Percentiles rank a stretch among this genome's conserved stretches.
Evolutionary conservation across 1,140 invertebrate species (phyloP).

Genomic region (Maconellicoccus hirsutus): DNA sequence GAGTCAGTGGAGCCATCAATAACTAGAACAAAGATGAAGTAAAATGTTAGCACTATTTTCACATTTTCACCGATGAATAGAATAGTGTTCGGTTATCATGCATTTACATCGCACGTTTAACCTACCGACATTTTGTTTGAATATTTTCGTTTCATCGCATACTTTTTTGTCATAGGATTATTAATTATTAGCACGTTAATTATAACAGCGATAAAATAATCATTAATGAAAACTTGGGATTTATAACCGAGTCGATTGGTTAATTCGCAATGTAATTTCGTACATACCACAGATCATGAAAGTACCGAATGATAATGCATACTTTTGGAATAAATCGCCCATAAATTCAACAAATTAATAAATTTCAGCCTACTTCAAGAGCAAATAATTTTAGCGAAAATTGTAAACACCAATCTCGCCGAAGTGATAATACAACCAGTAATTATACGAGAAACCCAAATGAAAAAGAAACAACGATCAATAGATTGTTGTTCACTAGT

Average conservation of each 20-base stretch:
- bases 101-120: background rate
- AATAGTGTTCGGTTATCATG: background rate
- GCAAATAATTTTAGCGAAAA: background rate
- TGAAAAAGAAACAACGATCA: background rate
- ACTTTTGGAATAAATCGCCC: background rate
- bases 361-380: background rate
- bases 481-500: background rate
- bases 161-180: background rate
- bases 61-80: background rate
- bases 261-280: background rate
- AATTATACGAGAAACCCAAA: background rate
- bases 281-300: background rate
- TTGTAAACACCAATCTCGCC: background rate
- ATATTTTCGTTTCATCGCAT: background rate
- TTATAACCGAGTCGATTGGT: no score
- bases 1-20: slow-evolving; percentile 7
- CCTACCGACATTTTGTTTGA: background rate
- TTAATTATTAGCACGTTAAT: background rate
- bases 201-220: background rate
- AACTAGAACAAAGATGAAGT: background rate
- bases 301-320: background rate
- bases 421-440: background rate
- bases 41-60: no score
- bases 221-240: no score
- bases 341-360: background rate